These are phyloP conservation scores for Rafetus swinhoei DNA, from an alignment of 2,113 vertebrate species.

Conservation along the genomic window DNA sequence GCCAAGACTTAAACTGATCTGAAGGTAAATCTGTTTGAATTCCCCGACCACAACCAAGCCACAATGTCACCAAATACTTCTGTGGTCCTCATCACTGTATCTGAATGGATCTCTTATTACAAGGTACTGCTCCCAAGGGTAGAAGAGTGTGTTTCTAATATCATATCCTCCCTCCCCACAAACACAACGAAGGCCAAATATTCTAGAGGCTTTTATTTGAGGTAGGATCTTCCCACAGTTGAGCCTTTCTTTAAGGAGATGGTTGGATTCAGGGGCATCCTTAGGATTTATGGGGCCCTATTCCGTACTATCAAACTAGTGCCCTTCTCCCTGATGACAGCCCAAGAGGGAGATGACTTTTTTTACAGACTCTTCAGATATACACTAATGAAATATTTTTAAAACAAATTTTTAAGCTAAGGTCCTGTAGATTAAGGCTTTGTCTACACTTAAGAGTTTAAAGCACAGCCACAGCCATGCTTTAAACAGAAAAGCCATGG, in stretches of 20 bases:
- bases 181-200: accelerated
- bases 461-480: too few relatives aligned
- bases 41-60: background rate
- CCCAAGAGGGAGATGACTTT: too few relatives aligned
- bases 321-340: too few relatives aligned
- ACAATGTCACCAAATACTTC: background rate
- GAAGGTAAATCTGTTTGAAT: background rate
- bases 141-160: accelerated
- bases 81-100: background rate
- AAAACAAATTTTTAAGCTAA: too few relatives aligned
- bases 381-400: too few relatives aligned
- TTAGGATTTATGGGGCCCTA: too few relatives aligned
- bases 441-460: too few relatives aligned
- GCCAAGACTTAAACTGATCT: background rate
- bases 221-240: background rate
- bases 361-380: too few relatives aligned
- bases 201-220: background rate
- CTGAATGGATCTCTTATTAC: background rate
- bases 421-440: too few relatives aligned
- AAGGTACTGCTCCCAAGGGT: background rate
- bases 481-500: too few relatives aligned
- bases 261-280: too few relatives aligned
- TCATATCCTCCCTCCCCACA: background rate
- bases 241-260: background rate
- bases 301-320: too few relatives aligned